Base-by-base conservation (phyloP, 2,797 vertebrate genomes). In the Enteromius fasciolatus region DNA sequence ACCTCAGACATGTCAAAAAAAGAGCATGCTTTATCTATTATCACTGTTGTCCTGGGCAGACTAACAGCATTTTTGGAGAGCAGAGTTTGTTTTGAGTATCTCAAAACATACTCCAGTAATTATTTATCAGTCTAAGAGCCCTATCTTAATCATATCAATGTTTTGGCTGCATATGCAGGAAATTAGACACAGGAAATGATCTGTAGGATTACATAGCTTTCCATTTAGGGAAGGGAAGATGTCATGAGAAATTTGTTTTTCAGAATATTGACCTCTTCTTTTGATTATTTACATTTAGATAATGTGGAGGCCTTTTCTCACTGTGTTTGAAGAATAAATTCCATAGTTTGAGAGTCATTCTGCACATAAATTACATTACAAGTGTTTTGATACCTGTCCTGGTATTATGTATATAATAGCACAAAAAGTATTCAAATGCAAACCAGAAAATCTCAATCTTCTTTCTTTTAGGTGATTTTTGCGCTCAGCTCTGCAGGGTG, bases 381-480 rank as follows among this genome's bases (percentile, higher is more conserved):
- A 72, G 18, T 5, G 4, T 50, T 18, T 48, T 72, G 67, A 15
- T 25, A 41, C 17, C 23, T 50, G 23, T 46, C 8, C 68, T 72
- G 44, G 44, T 48, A 72, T 17, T 25, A 48, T 28, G 9, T 31
- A 48, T 48, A 48, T 48, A 28, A 25, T 48, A 44, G 11, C 23
- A 41, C 25, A 44, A 69, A 31, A 69, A 41, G 11, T 44, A 68
- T 68, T 44, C 12, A 41, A 23, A 70, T 18, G 44, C n/a, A 54
- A 75, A 75, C 12, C 4, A 23, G 36, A 68, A 69, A 25, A 57
- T 59, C 12, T 33, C 23, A 64, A 33, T 28, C 41, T 25, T 25
- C 9, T 31, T 63, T 33, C 0, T n/a, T 48, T 33, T 77, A 91
- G 90, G 90, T 91, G 50, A 90, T 91, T 78, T 91, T 89, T 84